phyloP scores from a whole-genome alignment of 35 echinoderm and acorn worm species.

The Hemicentrotus pulcherrimus region DNA sequence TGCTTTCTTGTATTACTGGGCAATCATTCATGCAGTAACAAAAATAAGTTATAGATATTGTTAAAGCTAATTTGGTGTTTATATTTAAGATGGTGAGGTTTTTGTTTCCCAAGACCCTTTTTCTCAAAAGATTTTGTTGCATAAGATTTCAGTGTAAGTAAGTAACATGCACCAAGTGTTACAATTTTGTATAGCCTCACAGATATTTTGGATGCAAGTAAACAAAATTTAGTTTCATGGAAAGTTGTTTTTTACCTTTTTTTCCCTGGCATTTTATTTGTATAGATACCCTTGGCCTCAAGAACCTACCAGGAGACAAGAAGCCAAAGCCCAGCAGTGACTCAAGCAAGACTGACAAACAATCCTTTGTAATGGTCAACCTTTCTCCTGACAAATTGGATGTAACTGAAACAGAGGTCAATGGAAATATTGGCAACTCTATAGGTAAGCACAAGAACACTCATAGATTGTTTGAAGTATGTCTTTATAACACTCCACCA shows the following conservation, averaged over 20 bases:
- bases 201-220: too few species aligned
- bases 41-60: not conserved
- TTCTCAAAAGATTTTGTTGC: too few species aligned
- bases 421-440: slow-evolving; percentile 43
- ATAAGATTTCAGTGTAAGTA: too few species aligned
- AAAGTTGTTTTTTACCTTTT: too few species aligned
- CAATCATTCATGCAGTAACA: not conserved
- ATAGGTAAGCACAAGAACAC: not conserved
- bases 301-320: slow-evolving; percentile 34
- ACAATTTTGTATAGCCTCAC: too few species aligned
- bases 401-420: slow-evolving; percentile 43
- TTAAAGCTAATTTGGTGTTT: not conserved
- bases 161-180: too few species aligned
- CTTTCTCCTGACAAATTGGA: slow-evolving; percentile 47
- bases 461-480: not conserved
- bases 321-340: slow-evolving; percentile 34
- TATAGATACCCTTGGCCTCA: slow-evolving; percentile 35
- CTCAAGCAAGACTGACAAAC: slow-evolving; percentile 38
- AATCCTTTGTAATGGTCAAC: slow-evolving; percentile 47
- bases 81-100: too few species aligned
- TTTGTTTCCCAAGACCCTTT: too few species aligned
- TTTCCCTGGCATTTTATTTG: not conserved
- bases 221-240: too few species aligned
- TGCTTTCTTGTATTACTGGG: not conserved
- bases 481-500: not conserved